Base-by-base conservation (phyloP, 2,888 invertebrate genomes). In the Lutraria lutraria region DNA sequence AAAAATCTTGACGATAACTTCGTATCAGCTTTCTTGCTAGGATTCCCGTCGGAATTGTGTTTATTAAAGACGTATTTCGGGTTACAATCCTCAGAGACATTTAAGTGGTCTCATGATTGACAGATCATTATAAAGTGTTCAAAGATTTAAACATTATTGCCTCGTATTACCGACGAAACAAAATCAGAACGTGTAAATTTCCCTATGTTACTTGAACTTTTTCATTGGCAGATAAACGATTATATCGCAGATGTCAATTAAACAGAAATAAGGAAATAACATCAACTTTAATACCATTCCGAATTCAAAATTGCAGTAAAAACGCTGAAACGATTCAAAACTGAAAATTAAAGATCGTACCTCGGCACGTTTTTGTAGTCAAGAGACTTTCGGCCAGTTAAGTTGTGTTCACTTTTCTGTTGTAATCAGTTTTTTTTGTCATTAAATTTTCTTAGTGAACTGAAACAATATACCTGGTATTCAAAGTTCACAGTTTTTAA, bases 201-300 rank as follows among this genome's bases (percentile, higher is more conserved):
- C 76, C 31, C 6, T 31, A 31, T 34, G 76, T 15, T 76, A 76
- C 31, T 76, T 76, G 76, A 76, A 76, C 76, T 76, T 34, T 76
- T n/a, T 76, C 31, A 76, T 76, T 76, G 76, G 31, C 16, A 76
- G 31, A 76, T 76, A 76, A 76, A 31, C 34, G 76, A 76, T 76
- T 76, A 31, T 31, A 76, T 76, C 34, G 16, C 16, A 76, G 16
- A 31, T 76, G 76, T 76, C 76, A 76, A 76, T 76, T 76, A 34
- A 76, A 19, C 6, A 34, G 34, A 34, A 76, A 25, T 31, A 31
- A 72, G 10, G 15, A 76, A 6, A 34, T 25, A 31, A 34, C 34
- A 76, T 76, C 16, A 31, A 76, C 34, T 31, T 68, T 76, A 19
- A 31, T 76, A 34, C 2, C 34, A 76, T 76, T 31, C 8, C 15